Evolutionary conservation across 2,888 invertebrate genomes (phyloP).

Genomic region (Bellardia pandia): DNA sequence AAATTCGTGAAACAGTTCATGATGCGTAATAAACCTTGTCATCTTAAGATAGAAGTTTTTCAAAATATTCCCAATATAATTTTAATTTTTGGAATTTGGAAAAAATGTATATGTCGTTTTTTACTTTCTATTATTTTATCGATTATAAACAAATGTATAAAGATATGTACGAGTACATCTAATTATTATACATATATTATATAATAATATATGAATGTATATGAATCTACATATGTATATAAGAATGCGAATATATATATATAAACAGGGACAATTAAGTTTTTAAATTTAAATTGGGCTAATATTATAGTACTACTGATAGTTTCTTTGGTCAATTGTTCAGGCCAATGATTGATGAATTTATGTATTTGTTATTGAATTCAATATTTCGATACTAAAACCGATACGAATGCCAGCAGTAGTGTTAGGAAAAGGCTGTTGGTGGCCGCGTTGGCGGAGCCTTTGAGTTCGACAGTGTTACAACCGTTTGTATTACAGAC

Average conservation of each 20-base stretch:
- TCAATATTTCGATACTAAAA: conserved; percentile 52
- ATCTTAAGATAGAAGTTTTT: too few species aligned
- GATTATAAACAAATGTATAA: not conserved
- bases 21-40: too few species aligned
- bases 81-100: not conserved
- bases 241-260: not conserved
- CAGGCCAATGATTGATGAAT: not conserved
- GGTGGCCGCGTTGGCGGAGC: conserved; percentile 72
- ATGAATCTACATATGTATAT: too few species aligned
- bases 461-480: conserved; percentile 77
- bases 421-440: conserved; percentile 74
- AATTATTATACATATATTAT: conserved; percentile 22
- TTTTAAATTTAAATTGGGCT: not conserved
- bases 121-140: not conserved
- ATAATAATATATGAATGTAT: conserved; percentile 45
- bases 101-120: not conserved
- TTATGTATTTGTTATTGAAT: not conserved
- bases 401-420: conserved; percentile 73
- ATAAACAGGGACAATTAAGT: not conserved
- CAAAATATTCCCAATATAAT: not conserved
- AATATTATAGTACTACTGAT: too few species aligned
- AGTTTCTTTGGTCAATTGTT: not conserved
- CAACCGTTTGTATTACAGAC: conserved; percentile 78
- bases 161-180: too few species aligned
- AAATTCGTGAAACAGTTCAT: too few species aligned